Percentiles rank a stretch among this genome's conserved stretches.
Evolutionary conservation across 2,113 vertebrate genomes (phyloP).

Genomic region (Solenodon paradoxus): DNA sequence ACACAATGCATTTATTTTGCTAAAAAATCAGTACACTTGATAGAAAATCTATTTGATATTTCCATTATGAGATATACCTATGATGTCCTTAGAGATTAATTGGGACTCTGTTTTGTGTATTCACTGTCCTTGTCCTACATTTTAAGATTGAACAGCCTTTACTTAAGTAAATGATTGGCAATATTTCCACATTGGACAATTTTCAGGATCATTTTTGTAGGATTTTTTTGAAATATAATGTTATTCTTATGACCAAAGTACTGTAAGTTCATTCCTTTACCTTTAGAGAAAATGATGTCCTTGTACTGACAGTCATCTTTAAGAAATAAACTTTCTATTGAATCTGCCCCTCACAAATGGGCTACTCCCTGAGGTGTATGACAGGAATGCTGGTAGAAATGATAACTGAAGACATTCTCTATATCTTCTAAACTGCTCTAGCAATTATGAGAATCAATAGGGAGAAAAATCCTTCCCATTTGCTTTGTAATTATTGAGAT

Average conservation of each 20-base stretch:
- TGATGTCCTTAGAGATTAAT: background rate
- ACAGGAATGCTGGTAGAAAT: conserved; percentile 1
- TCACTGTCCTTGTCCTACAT: background rate
- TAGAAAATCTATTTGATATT: background rate
- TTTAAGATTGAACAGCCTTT: background rate
- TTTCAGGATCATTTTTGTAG: conserved; percentile 28
- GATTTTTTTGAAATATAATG: background rate
- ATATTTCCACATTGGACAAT: accelerated
- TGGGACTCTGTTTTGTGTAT: background rate
- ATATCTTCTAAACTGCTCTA: conserved; percentile 15
- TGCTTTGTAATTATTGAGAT: background rate
- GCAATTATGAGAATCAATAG: conserved; percentile 31
- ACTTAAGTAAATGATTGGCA: background rate
- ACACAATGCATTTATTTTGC: background rate
- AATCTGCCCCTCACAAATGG: background rate
- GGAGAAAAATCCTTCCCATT: background rate
- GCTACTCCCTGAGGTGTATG: conserved; percentile 19
- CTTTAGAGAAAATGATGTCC: conserved; percentile 36
- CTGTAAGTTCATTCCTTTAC: conserved; percentile 19
- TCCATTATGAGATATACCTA: background rate
- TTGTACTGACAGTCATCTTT: conserved; percentile 62
- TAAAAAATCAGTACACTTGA: background rate
- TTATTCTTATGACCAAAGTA: background rate
- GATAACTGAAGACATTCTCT: background rate
- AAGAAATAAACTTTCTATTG: conserved; percentile 57